Evolutionary conservation across 2,888 invertebrate species (phyloP).

Genomic region (Amblyteles armatorius): DNA sequence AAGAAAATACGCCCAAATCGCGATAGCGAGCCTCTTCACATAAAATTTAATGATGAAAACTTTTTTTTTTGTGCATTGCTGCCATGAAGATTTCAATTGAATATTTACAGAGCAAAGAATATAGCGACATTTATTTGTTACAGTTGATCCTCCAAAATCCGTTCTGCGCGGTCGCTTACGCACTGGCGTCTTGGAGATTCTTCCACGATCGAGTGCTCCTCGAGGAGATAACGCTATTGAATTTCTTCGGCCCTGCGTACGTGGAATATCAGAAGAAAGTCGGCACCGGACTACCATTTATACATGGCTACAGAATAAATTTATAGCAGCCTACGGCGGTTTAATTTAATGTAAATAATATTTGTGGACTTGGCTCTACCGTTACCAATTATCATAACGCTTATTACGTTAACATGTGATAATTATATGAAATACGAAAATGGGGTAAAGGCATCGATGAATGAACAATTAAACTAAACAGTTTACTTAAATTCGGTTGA

Average conservation of each 20-base stretch:
- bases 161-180: conserved; percentile 92
- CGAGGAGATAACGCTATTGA: conserved; percentile 95
- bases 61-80: not conserved
- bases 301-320: conserved; percentile 89
- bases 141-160: conserved; percentile 96
- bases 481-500: not conserved
- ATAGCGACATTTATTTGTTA: conserved; percentile 74
- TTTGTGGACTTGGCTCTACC: conserved; percentile 15
- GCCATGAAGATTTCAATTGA: not conserved
- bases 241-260: conserved; percentile 97
- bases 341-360: conserved; percentile 59
- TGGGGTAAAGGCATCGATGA: conserved; percentile 9
- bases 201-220: conserved; percentile 94
- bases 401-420: conserved; percentile 56
- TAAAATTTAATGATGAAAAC: not conserved
- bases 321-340: conserved; percentile 74
- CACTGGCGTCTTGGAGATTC: conserved; percentile 95
- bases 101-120: not conserved
- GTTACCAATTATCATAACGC: conserved; percentile 26
- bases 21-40: no score
- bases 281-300: conserved; percentile 94
- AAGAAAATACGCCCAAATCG: no score
- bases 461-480: conserved; percentile 2
- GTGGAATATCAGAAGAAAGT: conserved; percentile 93
- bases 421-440: conserved; percentile 36